A percentile compares a stretch with the other conserved stretches of the same genome.
phyloP scores from a whole-genome alignment of 1,140 invertebrate genomes.

The Bombus consobrinus region DNA sequence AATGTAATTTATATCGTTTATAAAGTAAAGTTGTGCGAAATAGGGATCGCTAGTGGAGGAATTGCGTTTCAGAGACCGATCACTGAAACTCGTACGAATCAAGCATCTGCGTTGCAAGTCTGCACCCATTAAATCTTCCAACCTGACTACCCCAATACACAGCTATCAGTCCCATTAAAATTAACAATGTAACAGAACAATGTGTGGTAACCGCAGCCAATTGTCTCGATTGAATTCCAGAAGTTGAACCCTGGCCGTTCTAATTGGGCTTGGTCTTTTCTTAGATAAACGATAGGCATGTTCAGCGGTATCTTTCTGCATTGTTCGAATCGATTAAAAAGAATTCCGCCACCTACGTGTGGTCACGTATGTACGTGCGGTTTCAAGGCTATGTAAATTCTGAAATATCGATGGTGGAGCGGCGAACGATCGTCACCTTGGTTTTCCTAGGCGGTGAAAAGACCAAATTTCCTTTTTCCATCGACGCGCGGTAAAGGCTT shows the following conservation, averaged over 20 bases:
- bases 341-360: slow-evolving; percentile 13
- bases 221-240: slow-evolving; percentile 3
- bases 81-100: neutral
- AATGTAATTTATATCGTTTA: neutral
- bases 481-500: neutral
- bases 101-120: neutral
- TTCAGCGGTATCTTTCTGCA: slow-evolving; percentile 13
- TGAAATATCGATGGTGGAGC: slow-evolving; percentile 12
- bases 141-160: neutral
- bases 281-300: slow-evolving; percentile 34
- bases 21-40: neutral
- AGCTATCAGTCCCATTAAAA: slow-evolving; percentile 40
- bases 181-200: slow-evolving; percentile 43
- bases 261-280: slow-evolving; percentile 43
- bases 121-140: neutral
- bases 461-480: slow-evolving; percentile 14
- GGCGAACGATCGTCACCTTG: slow-evolving; percentile 6
- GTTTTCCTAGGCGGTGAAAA: slow-evolving; percentile 6
- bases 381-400: slow-evolving; percentile 22
- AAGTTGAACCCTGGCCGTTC: slow-evolving; percentile 14
- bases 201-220: slow-evolving; percentile 1
- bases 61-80: neutral
- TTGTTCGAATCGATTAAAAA: slow-evolving; percentile 22
- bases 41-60: too few species aligned
- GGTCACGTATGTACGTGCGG: neutral